Evolutionary conservation across 2,113 vertebrate species (phyloP).

Genomic region (Rhynchomys soricoides): DNA sequence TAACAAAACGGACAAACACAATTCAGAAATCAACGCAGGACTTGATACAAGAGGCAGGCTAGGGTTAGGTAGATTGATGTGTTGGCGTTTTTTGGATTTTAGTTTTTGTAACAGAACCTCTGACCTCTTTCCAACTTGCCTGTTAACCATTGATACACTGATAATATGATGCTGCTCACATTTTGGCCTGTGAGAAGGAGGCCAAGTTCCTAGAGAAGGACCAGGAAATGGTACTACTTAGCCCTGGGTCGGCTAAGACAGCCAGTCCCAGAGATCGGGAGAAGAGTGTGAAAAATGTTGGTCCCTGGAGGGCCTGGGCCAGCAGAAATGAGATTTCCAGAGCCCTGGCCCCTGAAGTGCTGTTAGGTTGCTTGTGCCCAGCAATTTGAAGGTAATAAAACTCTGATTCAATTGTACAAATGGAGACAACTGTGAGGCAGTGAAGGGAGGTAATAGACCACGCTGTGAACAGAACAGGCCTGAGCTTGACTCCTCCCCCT

Average conservation of each 20-base stretch:
- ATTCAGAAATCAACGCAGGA: background rate
- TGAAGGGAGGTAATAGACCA: background rate
- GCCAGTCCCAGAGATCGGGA: background rate
- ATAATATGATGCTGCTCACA: background rate
- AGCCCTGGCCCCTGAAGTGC: slow-evolving; percentile 26
- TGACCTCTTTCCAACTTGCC: background rate
- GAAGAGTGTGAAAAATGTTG: background rate
- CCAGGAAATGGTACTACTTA: background rate
- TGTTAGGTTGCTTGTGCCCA: slow-evolving; percentile 48
- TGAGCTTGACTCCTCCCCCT: background rate
- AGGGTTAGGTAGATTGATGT: background rate
- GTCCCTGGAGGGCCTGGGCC: background rate
- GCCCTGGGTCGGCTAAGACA: background rate
- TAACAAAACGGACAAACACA: background rate
- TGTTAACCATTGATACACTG: background rate
- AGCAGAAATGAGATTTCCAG: slow-evolving; percentile 51
- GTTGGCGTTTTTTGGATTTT: background rate
- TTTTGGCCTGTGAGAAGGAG: background rate
- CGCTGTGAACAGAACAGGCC: background rate
- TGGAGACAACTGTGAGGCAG: slow-evolving; percentile 50
- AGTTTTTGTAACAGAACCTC: background rate
- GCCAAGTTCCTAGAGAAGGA: background rate
- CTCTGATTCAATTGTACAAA: slow-evolving; percentile 66
- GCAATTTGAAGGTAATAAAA: slow-evolving; percentile 68
- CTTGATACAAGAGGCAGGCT: background rate